These are phyloP conservation scores for Octopus sinensis DNA, from an alignment of 1,140 invertebrate genomes.

Conservation along the genomic window DNA sequence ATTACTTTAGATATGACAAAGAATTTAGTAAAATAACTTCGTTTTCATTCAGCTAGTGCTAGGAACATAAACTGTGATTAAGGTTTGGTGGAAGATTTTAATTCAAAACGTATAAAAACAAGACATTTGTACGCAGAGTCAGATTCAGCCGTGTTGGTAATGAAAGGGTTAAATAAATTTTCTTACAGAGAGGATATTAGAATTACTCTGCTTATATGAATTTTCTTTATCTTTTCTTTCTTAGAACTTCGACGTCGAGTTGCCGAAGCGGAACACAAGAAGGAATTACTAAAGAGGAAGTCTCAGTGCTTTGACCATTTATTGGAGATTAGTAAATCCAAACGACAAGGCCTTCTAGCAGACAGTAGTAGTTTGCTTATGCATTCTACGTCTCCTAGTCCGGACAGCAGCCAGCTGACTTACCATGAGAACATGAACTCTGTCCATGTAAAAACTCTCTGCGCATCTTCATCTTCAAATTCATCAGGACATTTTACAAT, in stretches of 20 bases:
- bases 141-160: too few relatives aligned
- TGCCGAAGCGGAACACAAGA: conserved; percentile 29
- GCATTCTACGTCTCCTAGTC: background rate
- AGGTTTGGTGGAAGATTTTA: too few relatives aligned
- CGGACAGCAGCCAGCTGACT: background rate
- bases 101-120: too few relatives aligned
- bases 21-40: too few relatives aligned
- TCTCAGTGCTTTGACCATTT: conserved; percentile 36
- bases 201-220: background rate
- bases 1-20: too few relatives aligned
- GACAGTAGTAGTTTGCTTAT: background rate
- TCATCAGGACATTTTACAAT: background rate
- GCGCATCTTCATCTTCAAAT: background rate
- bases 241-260: conserved; percentile 35
- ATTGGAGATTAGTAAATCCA: conserved; percentile 28
- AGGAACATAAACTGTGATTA: too few relatives aligned
- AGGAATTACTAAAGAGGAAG: conserved; percentile 31
- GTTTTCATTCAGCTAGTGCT: too few relatives aligned
- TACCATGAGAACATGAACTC: background rate
- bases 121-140: too few relatives aligned
- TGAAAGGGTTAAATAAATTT: too few relatives aligned
- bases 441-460: background rate
- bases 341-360: conserved; percentile 10
- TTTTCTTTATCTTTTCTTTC: background rate
- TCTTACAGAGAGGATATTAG: too few relatives aligned